These are phyloP conservation scores for Periophthalmodon schlosseri DNA, from an alignment of 2,113 vertebrate species.

Conservation along the genomic window DNA sequence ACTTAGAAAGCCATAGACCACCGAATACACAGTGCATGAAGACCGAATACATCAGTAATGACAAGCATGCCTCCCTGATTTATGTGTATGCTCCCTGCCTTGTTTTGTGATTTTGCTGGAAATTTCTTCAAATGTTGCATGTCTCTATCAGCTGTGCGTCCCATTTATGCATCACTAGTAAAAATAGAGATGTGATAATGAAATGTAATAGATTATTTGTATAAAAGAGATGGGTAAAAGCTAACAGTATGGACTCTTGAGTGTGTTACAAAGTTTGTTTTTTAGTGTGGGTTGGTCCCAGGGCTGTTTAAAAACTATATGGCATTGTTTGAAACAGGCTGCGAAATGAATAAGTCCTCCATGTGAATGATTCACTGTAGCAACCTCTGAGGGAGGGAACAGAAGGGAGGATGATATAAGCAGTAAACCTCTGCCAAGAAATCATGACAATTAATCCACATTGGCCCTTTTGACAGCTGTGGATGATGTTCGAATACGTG, in stretches of 20 bases:
- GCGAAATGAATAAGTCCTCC: no score
- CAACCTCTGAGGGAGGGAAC: background rate
- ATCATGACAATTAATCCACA: no score
- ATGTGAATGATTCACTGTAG: background rate
- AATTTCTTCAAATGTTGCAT: background rate
- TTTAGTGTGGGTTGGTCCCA: background rate
- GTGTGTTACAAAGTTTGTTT: background rate
- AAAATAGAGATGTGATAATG: background rate
- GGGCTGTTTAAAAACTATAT: background rate
- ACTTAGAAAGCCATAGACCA: constrained; percentile 8
- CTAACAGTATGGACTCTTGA: no score
- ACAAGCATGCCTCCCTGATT: background rate
- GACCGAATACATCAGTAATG: background rate
- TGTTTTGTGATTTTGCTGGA: background rate
- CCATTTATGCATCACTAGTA: background rate
- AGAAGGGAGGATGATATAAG: background rate
- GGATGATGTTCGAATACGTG: no score
- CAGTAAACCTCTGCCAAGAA: no score
- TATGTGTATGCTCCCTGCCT: background rate
- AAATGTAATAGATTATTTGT: no score
- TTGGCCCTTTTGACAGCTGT: no score
- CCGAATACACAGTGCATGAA: constrained; percentile 10
- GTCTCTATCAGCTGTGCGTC: background rate
- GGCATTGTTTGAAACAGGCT: background rate
- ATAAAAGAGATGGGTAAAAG: no score